Evolutionary conservation across 2,797 vertebrate genomes (phyloP), one percentile per base, ranked within the genome.

Genomic region (Pseudochromis fuscus): DNA sequence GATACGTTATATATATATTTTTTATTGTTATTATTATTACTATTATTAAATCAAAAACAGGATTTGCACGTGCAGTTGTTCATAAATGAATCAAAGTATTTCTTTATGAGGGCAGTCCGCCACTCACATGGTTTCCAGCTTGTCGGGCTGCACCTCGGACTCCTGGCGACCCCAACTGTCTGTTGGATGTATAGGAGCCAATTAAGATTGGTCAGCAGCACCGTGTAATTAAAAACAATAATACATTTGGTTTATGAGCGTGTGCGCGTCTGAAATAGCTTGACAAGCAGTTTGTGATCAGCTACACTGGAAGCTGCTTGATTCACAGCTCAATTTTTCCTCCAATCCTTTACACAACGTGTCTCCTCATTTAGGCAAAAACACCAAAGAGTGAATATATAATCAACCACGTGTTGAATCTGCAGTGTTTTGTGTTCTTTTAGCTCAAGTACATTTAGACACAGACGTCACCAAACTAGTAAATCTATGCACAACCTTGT

Each of bases 121-220:
- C 1, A 44, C 61, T 53, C 55, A 7, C 33, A 1, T 45, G 53
- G 30, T 56, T 35, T 28, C 24, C 0, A 4, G 3, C 24, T 8
- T 42, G 56, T 44, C 38, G 10, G 12, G 60, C 83, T 56, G 45
- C 78, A 55, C 68, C 53, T 77, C 61, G 78, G 90, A 76, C 86
- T 72, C 80, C 80, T 93, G 91, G 93, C 93, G 93, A 93, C 93
- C 93, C 91, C 93, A 85, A 51, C 91, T 78, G 94, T 92, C 87
- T 50, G 85, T 70, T 88, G 53, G 15, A 72, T 49, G 83, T 61
- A 91, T 66, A 50, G 55, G 30, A 84, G 65, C 51, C 79, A 51
- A 58, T 66, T 23, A 33, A 27, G 38, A 48, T 33, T 37, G 30
- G 23, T 57, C 59, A 25, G 4, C 4, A 10, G 8, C 28, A 19